These are phyloP conservation scores for Rhabditoides inermis DNA, from an alignment of 2,888 invertebrate species.

Conservation along the genomic window DNA sequence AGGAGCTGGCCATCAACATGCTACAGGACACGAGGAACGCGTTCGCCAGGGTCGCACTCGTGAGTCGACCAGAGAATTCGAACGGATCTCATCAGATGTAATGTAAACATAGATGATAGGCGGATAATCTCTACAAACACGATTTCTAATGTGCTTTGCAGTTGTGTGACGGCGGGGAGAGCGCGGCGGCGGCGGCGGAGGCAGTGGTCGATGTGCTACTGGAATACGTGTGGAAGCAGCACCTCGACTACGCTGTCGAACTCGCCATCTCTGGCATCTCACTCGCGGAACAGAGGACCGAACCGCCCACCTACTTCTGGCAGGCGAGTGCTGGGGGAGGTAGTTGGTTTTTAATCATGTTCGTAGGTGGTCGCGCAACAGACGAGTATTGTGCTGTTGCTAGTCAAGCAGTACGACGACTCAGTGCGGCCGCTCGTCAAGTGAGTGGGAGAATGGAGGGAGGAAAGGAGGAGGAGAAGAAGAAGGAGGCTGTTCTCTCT, in stretches of 20 bases:
- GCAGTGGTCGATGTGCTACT: constrained; percentile 72
- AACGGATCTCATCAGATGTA: background rate
- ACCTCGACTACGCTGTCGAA: constrained; percentile 91
- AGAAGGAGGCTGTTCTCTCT: constrained; percentile 14
- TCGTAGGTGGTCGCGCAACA: constrained; percentile 76
- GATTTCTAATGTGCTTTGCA: constrained; percentile 46
- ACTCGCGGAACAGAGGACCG: constrained; percentile 70
- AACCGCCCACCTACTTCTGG: constrained; percentile 86
- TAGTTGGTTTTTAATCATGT: too few relatives aligned
- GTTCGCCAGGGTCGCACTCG: constrained; percentile 56
- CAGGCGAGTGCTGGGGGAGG: too few relatives aligned
- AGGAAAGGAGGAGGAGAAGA: background rate
- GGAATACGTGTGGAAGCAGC: constrained; percentile 77
- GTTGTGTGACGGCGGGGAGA: constrained; percentile 72
- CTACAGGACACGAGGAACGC: constrained; percentile 77
- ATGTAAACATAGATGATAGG: background rate
- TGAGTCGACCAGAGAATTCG: too few relatives aligned
- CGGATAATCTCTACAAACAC: background rate
- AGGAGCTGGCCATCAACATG: constrained; percentile 81
- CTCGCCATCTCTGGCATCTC: constrained; percentile 60
- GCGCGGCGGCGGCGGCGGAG: constrained; percentile 63
- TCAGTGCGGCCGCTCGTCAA: constrained; percentile 76
- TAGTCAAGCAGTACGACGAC: constrained; percentile 85
- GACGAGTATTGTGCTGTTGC: constrained; percentile 81
- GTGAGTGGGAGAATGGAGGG: constrained; percentile 58